Base-by-base conservation (phyloP, 2,797 vertebrate species). In the Ciconia nigra region DNA sequence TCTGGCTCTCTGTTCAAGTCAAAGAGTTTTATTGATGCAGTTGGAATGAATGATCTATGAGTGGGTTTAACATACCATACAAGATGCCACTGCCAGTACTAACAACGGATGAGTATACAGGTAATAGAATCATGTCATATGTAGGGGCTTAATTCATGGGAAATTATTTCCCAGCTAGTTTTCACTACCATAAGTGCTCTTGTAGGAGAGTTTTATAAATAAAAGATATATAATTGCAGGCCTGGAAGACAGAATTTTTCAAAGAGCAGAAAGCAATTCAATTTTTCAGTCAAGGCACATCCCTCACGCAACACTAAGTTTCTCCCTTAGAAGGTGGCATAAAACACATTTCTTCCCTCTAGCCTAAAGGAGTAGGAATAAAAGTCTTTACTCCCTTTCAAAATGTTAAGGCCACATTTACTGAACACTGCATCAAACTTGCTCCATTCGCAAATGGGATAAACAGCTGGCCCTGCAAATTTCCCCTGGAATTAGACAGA, bases 101-200 rank as follows among this genome's bases (percentile, higher is more conserved):
- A 10, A 9, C 39, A 46, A 10, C 0, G 1, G 20, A 39, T 33
- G 25, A 62, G 33, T 3, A 35, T 8, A 8, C 47, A 70, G 84
- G 33, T n/a, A 65, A 39, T 0, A 13, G 19, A n/a, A 44, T 14
- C 54, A 9, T 2, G 5, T 2, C 44, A 24, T 3, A 4, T 0
- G 35, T 2, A 42, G 54, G 28, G 42, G 63, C 79, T 39, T 31
- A 37, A 81, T 61, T 71, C 63, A 71, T 0, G 13, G 20, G 18
- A 44, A 92, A 74, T 84, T 11, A 67, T 15, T 44, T 67, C 72
- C 51, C 63, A 37, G 74, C 7, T 12, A 39, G 67, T 24, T 80
- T 25, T 46, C 49, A 47, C 73, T 25, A 25, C 24, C 42, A 2
- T 8, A 13, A 79, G 47, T 35, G 46, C 84, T 59, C 65, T 19